phyloP scores from a whole-genome alignment of 2,797 vertebrate species.

The Rhabdomys pumilio region DNA sequence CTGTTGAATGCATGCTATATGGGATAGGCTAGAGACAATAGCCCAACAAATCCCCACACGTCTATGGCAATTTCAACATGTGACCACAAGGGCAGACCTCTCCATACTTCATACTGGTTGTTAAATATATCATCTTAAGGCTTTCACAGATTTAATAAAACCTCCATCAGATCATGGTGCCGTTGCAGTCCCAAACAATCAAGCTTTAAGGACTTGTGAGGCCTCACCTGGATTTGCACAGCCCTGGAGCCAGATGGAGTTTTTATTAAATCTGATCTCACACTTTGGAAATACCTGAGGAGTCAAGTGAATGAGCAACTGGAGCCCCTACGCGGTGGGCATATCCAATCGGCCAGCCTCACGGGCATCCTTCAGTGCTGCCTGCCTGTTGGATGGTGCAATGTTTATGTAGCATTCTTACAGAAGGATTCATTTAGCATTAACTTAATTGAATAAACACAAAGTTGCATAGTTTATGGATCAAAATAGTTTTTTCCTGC shows the following conservation, averaged over 20 bases:
- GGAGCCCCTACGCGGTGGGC: not conserved
- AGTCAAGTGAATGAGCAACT: slow-evolving; percentile 39
- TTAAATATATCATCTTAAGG: slow-evolving; percentile 73
- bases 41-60: slow-evolving; percentile 46
- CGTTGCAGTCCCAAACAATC: slow-evolving; percentile 72
- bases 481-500: slow-evolving; percentile 83
- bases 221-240: slow-evolving; percentile 64
- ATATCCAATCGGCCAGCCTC: not conserved
- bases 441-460: slow-evolving; percentile 87
- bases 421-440: slow-evolving; percentile 86
- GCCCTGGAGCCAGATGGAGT: slow-evolving; percentile 48
- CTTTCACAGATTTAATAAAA: slow-evolving; percentile 86
- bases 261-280: slow-evolving; percentile 87
- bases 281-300: slow-evolving; percentile 54
- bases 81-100: slow-evolving; percentile 22
- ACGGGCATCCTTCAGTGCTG: not conserved
- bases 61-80: slow-evolving; percentile 63
- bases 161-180: not conserved
- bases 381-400: slow-evolving; percentile 54
- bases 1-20: not conserved
- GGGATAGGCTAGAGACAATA: not conserved
- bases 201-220: slow-evolving; percentile 74
- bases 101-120: slow-evolving; percentile 68
- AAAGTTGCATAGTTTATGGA: slow-evolving; percentile 86
- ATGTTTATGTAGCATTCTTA: slow-evolving; percentile 76